Base-by-base conservation (phyloP, 23 tunicate genomes). In the Trididemnum clinides region DNA sequence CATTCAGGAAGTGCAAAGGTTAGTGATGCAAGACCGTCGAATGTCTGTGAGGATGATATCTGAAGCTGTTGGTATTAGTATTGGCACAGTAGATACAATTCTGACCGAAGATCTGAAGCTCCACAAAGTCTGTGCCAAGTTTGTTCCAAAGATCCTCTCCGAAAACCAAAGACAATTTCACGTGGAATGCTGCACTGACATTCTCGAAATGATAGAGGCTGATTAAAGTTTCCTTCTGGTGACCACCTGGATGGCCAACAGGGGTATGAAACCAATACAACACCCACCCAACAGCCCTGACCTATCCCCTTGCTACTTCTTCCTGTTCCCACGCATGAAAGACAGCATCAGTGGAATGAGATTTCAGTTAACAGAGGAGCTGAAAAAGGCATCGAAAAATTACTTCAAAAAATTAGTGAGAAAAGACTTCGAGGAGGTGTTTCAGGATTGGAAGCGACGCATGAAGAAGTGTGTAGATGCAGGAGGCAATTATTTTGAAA, bases 281-380 rank as follows among this genome's bases (percentile, higher is more conserved):
- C 75, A 66, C 75, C 37, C 75, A 66, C 36, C 75, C 36, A 3
- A 66, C 10, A 66, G 75, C 37, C 75, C 75, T 66, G 75, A 31
- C 37, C 10, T 23, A 66, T 36, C 75, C 75, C 37, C 75, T 31
- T 66, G 75, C n/a, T 7, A 66, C 75, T 66, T 28, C 75, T 66
- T 66, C 37, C 75, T 66, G 37, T 66, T 66, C 31, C 75, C 75
- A 28, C 75, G 37, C 75, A 66, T 66, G 75, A 66, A 66, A 66
- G 75, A 66, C 75, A 29, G 37, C 75, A 6, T 66, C 36, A 31
- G 75, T 6, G 75, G 27, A 62, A 31, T 66, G 37, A 66, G 75
- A 31, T 66, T 66, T 32, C 75, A 66, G 36, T 66, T 20, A 66
- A 66, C 75, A 66, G 75, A 66, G 75, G 37, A 66, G 37, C 36